phyloP scores from a whole-genome alignment of 2,113 vertebrate species.

The Echinops telfairi region DNA sequence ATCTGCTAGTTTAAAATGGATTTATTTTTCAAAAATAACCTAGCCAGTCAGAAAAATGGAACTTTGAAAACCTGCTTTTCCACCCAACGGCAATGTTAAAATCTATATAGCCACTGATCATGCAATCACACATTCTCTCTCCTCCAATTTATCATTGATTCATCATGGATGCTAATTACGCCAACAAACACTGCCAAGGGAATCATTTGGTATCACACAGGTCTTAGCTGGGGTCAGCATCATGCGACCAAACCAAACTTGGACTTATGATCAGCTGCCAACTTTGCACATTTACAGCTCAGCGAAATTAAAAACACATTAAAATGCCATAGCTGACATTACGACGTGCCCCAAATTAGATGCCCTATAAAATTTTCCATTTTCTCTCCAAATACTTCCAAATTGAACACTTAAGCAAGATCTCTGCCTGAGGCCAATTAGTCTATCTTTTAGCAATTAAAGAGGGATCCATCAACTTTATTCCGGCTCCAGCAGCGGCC shows the following conservation, averaged over 20 bases:
- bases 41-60: slow-evolving; percentile 13
- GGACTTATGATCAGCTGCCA: slow-evolving; percentile 5
- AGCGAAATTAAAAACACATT: slow-evolving; percentile 64
- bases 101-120: neutral
- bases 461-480: neutral
- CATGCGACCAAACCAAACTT: slow-evolving; percentile 41
- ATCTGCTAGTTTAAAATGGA: slow-evolving; percentile 5
- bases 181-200: slow-evolving; percentile 16
- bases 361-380: slow-evolving; percentile 46
- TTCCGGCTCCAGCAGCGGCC: neutral
- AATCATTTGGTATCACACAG: slow-evolving; percentile 39
- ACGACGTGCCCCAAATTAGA: slow-evolving; percentile 13
- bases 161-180: slow-evolving; percentile 26
- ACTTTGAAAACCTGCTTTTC: neutral
- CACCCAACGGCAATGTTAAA: neutral
- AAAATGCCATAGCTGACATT: neutral
- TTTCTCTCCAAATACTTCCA: slow-evolving; percentile 64
- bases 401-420: neutral
- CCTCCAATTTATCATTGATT: neutral
- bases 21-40: slow-evolving; percentile 38
- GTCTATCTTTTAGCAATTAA: slow-evolving; percentile 53
- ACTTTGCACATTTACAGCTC: slow-evolving; percentile 50
- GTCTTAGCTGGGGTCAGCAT: slow-evolving; percentile 55
- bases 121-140: neutral
- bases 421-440: slow-evolving; percentile 12